These are phyloP conservation scores for Maniola hyperantus DNA, from an alignment of 2,888 invertebrate genomes.

Conservation along the genomic window DNA sequence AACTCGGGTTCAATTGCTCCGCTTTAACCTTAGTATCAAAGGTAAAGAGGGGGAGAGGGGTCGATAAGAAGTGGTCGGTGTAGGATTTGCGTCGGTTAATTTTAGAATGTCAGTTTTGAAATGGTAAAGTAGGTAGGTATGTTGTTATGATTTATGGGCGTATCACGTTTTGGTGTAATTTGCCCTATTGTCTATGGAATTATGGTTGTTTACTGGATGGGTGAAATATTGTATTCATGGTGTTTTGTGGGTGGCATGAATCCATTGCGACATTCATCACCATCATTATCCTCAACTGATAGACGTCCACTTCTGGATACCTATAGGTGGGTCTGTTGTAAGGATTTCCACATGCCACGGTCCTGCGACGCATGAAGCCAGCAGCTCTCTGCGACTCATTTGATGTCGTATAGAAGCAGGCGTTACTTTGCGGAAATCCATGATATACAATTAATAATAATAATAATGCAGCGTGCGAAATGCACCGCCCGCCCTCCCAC, in stretches of 20 bases:
- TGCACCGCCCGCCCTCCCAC: too few species aligned
- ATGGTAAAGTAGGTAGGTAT: constrained; percentile 47
- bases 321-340: too few species aligned
- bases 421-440: too few species aligned
- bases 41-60: constrained; percentile 43
- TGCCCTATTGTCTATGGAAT: constrained; percentile 32
- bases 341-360: too few species aligned
- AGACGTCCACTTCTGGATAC: too few species aligned
- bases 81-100: constrained; percentile 60
- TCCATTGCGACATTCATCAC: neutral
- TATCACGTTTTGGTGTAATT: constrained; percentile 41
- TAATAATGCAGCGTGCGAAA: too few species aligned
- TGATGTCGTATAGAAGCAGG: too few species aligned
- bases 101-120: constrained; percentile 67
- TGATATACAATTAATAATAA: too few species aligned
- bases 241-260: neutral
- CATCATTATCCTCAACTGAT: too few species aligned
- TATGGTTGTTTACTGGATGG: constrained; percentile 21
- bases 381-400: too few species aligned
- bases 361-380: too few species aligned
- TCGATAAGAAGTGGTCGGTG: constrained; percentile 44
- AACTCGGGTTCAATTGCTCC: constrained; percentile 45
- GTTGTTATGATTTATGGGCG: constrained; percentile 46
- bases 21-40: constrained; percentile 36
- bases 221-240: neutral